A percentile compares a stretch with the other conserved stretches of the same genome.
Conservation (phyloP, 2,113 vertebrate species). For the Mustela lutreola region DNA sequence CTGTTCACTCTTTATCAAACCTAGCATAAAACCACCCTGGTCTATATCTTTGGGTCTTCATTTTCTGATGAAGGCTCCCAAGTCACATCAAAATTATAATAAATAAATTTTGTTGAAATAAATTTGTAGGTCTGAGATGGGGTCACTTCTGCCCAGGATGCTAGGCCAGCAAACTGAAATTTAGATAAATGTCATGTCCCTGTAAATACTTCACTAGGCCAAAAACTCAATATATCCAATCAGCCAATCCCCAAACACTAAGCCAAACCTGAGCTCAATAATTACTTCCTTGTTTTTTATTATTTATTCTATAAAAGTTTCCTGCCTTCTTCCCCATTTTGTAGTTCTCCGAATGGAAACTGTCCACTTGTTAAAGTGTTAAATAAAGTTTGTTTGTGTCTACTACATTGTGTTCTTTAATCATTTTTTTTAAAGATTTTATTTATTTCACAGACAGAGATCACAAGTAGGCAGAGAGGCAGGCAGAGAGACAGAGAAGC, state of each 20-base stretch:
- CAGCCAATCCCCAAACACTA: neutral
- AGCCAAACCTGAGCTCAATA: neutral
- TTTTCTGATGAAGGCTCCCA: neutral
- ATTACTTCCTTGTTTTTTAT: neutral
- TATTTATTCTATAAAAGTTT: neutral
- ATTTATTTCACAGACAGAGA: too few relatives aligned
- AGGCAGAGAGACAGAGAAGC: too few relatives aligned
- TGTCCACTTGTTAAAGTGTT: neutral
- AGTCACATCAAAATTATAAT: neutral
- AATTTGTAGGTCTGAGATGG: neutral
- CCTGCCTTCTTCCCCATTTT: neutral
- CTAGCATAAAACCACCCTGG: neutral
- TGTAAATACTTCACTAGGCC: neutral
- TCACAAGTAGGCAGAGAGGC: too few relatives aligned
- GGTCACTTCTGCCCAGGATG: neutral
- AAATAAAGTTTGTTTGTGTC: neutral
- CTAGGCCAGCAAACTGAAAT: neutral
- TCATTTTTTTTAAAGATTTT: neutral
- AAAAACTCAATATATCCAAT: neutral
- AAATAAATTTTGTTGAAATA: neutral
- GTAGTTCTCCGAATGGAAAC: neutral
- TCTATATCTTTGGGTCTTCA: neutral
- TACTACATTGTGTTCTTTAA: neutral
- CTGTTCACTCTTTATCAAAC: neutral
- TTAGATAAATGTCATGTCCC: neutral